Evolutionary conservation across 2,888 invertebrate genomes (phyloP).

Genomic region (Oxytorus armatus): DNA sequence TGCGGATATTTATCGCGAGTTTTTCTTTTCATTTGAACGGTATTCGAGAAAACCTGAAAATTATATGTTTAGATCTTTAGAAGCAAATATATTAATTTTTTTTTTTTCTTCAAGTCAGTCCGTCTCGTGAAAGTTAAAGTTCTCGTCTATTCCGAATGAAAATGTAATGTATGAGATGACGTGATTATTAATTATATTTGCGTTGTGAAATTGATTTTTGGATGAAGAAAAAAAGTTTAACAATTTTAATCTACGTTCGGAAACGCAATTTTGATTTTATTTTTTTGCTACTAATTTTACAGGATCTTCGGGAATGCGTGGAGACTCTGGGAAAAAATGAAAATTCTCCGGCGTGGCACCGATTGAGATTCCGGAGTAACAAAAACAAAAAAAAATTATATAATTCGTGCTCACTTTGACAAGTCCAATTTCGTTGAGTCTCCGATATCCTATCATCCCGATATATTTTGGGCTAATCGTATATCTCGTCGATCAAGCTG

Average conservation of each 20-base stretch:
- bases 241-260: not conserved
- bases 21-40: no score
- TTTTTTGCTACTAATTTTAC: not conserved
- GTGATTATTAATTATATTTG: not conserved
- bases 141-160: no score
- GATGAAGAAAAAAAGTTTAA: not conserved
- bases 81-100: no score
- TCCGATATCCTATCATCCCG: conserved; percentile 53
- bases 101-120: no score
- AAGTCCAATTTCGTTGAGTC: conserved; percentile 43
- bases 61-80: no score
- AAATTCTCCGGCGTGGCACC: conserved; percentile 3
- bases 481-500: conserved; percentile 50
- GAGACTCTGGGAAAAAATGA: not conserved
- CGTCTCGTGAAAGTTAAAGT: no score
- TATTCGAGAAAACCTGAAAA: no score
- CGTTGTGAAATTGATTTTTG: not conserved
- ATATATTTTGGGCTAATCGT: conserved; percentile 43
- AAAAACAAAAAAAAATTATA: conserved; percentile 1
- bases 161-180: not conserved
- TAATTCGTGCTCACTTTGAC: conserved; percentile 52
- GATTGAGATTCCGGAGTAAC: not conserved
- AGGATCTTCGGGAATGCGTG: not conserved
- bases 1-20: no score
- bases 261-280: not conserved